A percentile compares a stretch with the other conserved stretches of the same genome.
Evolutionary conservation across 2,113 vertebrate species (phyloP).

Genomic region (Balaeniceps rex): DNA sequence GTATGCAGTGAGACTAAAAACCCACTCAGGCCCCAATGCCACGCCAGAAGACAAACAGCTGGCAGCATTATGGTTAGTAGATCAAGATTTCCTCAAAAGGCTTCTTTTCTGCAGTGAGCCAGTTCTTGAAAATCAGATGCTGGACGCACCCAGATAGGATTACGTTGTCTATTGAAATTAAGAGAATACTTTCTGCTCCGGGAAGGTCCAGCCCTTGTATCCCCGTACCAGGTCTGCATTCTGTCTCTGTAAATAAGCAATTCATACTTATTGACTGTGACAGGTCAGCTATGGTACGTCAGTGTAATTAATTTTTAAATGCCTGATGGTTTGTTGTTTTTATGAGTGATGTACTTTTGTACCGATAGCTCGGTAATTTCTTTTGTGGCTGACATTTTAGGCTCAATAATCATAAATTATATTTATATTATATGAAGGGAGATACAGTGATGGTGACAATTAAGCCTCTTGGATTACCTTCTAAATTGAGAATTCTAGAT

Average conservation of each 20-base stretch:
- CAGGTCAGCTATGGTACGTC: neutral
- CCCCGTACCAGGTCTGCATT: neutral
- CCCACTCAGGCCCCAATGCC: conserved; percentile 86
- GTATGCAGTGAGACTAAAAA: conserved; percentile 98
- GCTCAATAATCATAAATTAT: conserved; percentile 40
- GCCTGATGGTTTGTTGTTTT: conserved; percentile 43
- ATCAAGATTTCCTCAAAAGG: neutral
- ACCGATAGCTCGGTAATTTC: neutral
- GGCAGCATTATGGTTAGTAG: conserved; percentile 91
- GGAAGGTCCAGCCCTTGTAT: neutral
- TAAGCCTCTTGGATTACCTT: neutral
- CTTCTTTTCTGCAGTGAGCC: neutral
- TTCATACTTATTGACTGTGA: neutral
- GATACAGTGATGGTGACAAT: conserved; percentile 13
- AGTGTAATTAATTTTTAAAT: conserved; percentile 38
- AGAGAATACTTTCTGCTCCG: neutral
- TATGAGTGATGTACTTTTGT: conserved; percentile 30
- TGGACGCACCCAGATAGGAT: neutral
- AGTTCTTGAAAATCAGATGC: neutral
- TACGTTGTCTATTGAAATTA: neutral
- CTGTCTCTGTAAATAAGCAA: conserved; percentile 12
- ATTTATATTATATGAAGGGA: neutral
- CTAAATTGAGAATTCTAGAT: neutral
- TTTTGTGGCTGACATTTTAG: conserved; percentile 33
- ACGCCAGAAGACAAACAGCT: conserved; percentile 95